Evolutionary conservation across 2,113 vertebrate species (phyloP).

Genomic region (Actenoides lindsayi): DNA sequence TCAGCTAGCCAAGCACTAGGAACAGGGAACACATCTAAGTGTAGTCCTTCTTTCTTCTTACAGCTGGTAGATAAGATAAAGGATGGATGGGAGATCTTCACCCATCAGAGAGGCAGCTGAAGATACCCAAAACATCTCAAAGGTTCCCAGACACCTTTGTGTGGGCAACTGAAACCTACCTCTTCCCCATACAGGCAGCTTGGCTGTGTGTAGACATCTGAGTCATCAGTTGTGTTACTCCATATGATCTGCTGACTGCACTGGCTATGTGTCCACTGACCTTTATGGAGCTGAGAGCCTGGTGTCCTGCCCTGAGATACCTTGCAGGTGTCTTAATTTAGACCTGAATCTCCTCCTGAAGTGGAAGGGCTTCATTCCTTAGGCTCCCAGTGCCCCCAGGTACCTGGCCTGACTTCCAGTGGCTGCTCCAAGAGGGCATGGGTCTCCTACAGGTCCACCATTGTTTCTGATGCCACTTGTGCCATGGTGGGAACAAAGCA

Average conservation of each 20-base stretch:
- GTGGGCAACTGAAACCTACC: neutral
- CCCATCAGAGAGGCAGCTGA: neutral
- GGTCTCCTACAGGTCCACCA: neutral
- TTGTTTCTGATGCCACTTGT: accelerated
- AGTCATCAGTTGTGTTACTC: neutral
- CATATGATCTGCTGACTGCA: neutral
- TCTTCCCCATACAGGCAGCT: neutral
- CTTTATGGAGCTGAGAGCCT: neutral
- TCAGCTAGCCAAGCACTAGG: neutral
- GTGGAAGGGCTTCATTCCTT: neutral
- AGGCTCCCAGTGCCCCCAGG: neutral
- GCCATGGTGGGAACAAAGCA: neutral
- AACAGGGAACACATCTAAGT: neutral
- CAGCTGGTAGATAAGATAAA: neutral
- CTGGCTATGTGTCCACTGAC: neutral
- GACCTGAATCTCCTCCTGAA: neutral
- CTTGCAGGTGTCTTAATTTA: neutral
- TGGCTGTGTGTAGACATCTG: neutral
- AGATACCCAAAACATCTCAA: neutral
- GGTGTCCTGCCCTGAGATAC: neutral
- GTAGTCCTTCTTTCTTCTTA: too few species aligned
- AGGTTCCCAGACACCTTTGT: neutral
- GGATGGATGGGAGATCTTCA: neutral
- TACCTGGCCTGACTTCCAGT: neutral
- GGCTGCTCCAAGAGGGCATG: neutral